Evolutionary conservation across 2,113 vertebrate genomes (phyloP), one percentile per base, ranked within the genome.

Genomic region (Cyanocitta stelleri): DNA sequence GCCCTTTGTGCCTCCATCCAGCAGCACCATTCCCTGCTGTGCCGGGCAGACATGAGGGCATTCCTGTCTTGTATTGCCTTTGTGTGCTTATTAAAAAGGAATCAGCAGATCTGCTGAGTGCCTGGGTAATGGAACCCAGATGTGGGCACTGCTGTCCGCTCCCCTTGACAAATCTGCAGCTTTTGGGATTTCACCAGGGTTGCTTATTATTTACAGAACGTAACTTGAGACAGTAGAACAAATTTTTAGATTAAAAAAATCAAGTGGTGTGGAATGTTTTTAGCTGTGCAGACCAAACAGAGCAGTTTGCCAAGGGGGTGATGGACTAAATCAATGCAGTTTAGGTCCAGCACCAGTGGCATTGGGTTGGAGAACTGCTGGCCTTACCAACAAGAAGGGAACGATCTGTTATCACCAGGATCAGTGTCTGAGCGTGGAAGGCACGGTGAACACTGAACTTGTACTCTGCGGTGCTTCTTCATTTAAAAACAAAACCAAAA

Each of bases 121-220:
- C 94, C 11, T 92, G 89, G 95, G 88, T 98, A 98, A 98, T 98
- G 97, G 84, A 95, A 97, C 90, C 92, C 98, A 98, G 98, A 98
- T 98, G 98, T 97, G 97, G 95, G 97, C 97, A 94, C 85, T 93
- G 82, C 96, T 20, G 68, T 83, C 94, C 52, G 66, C 80, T 97
- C 96, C 91, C 96, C 97, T 97, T 96, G 97, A 94, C 97, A 96
- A 80, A 97, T 98, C 97, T 97, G 91, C 97, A 96, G 96, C 97
- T 97, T 97, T 98, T 89, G 97, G 86, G 92, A 95, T 98, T 98
- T 98, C 97, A 97, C 97, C 97, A 94, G 96, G 46, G 56, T 97
- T 98, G 97, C 97, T 98, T 98, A 87, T 98, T 98, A 97, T 98
- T 98, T 98, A 97, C 97, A 97, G 97, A 97, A 97, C 0, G 96